A percentile compares a stretch with the other conserved stretches of the same genome.
These are phyloP conservation scores for Meleagris gallopavo DNA, from an alignment of 2,113 vertebrate genomes.

Conservation along the genomic window DNA sequence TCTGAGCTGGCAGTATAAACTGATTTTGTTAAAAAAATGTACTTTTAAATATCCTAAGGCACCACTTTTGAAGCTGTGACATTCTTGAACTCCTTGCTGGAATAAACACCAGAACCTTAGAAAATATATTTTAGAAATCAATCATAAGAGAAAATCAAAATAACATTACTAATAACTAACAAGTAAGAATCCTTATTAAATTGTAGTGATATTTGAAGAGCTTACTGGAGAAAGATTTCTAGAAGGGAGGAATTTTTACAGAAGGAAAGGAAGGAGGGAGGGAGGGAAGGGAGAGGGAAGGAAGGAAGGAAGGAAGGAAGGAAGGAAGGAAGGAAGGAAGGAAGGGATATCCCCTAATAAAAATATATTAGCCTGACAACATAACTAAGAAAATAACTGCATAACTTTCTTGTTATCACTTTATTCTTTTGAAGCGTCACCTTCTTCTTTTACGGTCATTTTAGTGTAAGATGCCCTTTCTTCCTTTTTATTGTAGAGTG, in stretches of 20 bases:
- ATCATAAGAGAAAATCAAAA: background rate
- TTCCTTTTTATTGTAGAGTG: background rate
- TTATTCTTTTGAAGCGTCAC: background rate
- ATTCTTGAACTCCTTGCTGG: background rate
- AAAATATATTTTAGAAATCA: slow-evolving; percentile 16
- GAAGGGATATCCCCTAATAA: background rate
- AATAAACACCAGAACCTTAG: slow-evolving; percentile 5
- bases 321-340: accelerated
- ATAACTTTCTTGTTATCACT: background rate
- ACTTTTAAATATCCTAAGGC: background rate
- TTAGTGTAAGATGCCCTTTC: background rate
- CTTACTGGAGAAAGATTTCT: background rate
- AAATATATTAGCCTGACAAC: background rate
- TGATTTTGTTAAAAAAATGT: background rate
- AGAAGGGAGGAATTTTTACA: background rate
- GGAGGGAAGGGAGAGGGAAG: background rate
- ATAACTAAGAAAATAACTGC: background rate
- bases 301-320: accelerated
- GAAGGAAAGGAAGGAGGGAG: accelerated
- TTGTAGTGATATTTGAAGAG: background rate
- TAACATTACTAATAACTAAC: background rate
- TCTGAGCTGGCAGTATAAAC: background rate
- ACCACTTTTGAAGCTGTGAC: background rate
- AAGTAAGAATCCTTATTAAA: background rate
- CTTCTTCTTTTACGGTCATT: background rate